Base-by-base conservation (phyloP, 2,113 vertebrate genomes). In the Tenrec ecaudatus region DNA sequence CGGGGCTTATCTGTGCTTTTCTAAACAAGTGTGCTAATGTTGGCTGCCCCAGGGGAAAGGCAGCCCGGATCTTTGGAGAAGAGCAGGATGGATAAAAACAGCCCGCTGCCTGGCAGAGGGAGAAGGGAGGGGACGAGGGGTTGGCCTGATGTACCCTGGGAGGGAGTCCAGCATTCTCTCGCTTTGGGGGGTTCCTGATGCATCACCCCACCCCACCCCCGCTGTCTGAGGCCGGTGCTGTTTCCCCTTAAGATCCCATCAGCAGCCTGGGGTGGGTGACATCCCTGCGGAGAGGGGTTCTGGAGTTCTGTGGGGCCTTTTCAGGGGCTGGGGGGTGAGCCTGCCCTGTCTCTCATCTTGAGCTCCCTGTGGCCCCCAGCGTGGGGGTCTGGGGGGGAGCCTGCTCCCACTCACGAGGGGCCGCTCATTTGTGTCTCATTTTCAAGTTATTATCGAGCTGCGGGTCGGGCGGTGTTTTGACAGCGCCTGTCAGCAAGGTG, bases 401-500 rank as follows among this genome's bases (percentile, higher is more conserved):
- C 0, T 84, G 47, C 47, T 89, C 95, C 90, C 92, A 33, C 89
- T 93, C 64, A 23, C 2, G 8, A 38, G 36, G 76, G 92, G 64
- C 93, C 95, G 23, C 94, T 96, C 27, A 4, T 97, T 98, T 97
- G 95, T 95, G 82, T 97, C 96, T 98, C 68, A 23, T 89, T 66
- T 96, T 97, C 97, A 14, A 93, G 88, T 97, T 96, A 95, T 96
- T 94, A 76, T 94, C 96, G 17, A 96, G 96, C 92, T 40, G 10
- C 84, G 3, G 16, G 81, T 96, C 62, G 96, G 79, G 90, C 82
- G 88, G 93, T 96, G 79, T 82, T 58, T 94, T 95, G 96, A 96
- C 79, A 86, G 97, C 94, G 83, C 92, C 96, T 98, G 96, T 97
- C 96, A 94, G 97, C 89, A 75, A 97, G 96, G 96, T 94, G 85